phyloP scores from a whole-genome alignment of 2,797 vertebrate species.

The Micromesistius poutassou region DNA sequence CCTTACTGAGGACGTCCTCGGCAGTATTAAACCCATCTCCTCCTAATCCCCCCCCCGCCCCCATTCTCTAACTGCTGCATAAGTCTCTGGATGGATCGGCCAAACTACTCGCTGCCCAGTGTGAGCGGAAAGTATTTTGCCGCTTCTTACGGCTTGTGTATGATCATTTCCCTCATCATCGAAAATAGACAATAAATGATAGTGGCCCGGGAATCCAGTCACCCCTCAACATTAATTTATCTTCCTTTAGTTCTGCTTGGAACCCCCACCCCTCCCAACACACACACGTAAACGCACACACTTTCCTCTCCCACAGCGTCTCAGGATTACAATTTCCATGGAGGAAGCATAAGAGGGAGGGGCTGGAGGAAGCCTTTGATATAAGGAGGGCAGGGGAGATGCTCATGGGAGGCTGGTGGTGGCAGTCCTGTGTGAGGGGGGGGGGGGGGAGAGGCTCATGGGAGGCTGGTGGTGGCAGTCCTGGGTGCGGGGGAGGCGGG shows the following conservation, averaged over 20 bases:
- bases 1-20: conserved; percentile 45
- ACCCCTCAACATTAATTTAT: background rate
- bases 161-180: background rate
- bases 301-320: background rate
- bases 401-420: conserved; percentile 37
- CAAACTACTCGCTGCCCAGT: background rate
- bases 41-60: conserved; percentile 62
- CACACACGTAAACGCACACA: background rate
- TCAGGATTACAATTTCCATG: conserved; percentile 44
- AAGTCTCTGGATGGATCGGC: conserved; percentile 26
- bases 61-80: conserved; percentile 27
- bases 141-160: background rate
- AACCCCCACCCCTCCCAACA: background rate
- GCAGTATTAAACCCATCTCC: conserved; percentile 59
- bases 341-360: conserved; percentile 12
- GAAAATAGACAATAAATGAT: too few relatives aligned
- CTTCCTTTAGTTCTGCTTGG: background rate
- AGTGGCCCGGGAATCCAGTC: background rate
- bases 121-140: background rate
- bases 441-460: conserved; percentile 27
- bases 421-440: background rate
- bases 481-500: too few relatives aligned
- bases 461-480: conserved; percentile 21
- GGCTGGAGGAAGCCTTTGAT: conserved; percentile 48
- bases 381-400: conserved; percentile 41